Base-by-base conservation (phyloP, 1,140 invertebrate genomes). In the Drosophila kanapiae region DNA sequence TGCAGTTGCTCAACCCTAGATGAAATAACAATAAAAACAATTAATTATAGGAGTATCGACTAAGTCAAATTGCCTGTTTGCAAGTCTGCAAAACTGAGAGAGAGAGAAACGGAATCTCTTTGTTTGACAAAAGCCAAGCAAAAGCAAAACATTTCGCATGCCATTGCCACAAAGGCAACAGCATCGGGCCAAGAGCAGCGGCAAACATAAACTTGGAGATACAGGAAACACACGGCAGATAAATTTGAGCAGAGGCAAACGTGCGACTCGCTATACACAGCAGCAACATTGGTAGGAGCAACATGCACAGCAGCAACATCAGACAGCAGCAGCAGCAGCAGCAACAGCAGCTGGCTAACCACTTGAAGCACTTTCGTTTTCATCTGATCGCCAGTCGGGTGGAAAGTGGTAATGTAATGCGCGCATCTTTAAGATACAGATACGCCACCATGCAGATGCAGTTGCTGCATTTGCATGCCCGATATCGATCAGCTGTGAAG, bases 311-410 rank as follows among this genome's bases (percentile, higher is more conserved):
- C 60, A 78, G 38, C 75, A 74, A 60, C 63, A 78, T 16, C 31
- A 38, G 8, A 43, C 62, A 58, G 13, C 57, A 53, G 51, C 62
- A 58, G 13, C 57, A 53, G 18, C 43, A 67, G n/a, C 67, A 71
- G 31, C 33, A 57, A 57, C 72, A 63, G 51, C 81, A 78, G 57
- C 70, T 82, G 75, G 83, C 71, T 47, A 88, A 78, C 80, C 75
- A 91, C 78, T 85, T 84, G 80, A 75, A 82, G 76, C 87, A 91
- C 87, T 91, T 91, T 91, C 83, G 82, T 87, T 91, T 91, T 91
- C 87, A 91, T 91, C 69, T 81, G 78, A 87, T 90, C 69, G 68
- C 54, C 82, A 82, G 83, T 70, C 83, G 76, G 65, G 60, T 88
- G 78, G 85, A 88, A 88, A 90, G 84, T 78, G 79, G 83, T 87